Conservation (phyloP, 2,113 vertebrate species). For the Corythoichthys intestinalis region DNA sequence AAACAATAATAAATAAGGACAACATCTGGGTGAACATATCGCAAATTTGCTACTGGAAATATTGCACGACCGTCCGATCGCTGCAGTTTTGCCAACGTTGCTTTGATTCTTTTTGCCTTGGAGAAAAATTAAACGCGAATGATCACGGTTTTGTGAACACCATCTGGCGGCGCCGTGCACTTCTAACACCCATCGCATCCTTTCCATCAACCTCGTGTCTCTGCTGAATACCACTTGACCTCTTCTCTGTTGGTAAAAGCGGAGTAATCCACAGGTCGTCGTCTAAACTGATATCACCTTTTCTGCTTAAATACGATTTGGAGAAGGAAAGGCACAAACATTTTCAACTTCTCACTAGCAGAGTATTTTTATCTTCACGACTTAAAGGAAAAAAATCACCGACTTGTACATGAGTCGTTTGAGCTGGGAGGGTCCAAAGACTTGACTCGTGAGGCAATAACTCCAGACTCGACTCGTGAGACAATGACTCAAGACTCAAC, state of each 20-base stretch:
- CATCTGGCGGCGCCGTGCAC: conserved; percentile 70
- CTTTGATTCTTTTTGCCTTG: conserved; percentile 32
- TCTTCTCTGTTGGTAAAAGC: conserved; percentile 8
- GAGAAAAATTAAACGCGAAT: conserved; percentile 69
- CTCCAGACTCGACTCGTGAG: too few relatives aligned
- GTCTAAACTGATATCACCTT: neutral
- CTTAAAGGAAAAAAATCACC: too few relatives aligned
- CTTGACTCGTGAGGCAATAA: too few relatives aligned
- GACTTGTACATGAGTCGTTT: too few relatives aligned
- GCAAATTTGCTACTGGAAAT: neutral
- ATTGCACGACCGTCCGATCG: neutral
- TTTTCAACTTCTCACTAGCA: too few relatives aligned
- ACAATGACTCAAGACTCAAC: too few relatives aligned
- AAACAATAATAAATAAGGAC: conserved; percentile 5
- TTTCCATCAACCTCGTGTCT: conserved; percentile 29
- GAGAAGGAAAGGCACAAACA: too few relatives aligned
- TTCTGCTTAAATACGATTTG: too few relatives aligned
- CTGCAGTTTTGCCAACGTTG: neutral
- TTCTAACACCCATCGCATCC: conserved; percentile 58
- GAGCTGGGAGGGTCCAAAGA: too few relatives aligned
- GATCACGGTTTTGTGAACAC: conserved; percentile 72
- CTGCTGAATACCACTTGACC: conserved; percentile 20
- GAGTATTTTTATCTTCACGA: too few relatives aligned
- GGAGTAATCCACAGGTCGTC: neutral
- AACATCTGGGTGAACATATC: neutral